Evolutionary conservation across 2,113 vertebrate genomes (phyloP).

Genomic region (Peucedramus taeniatus): DNA sequence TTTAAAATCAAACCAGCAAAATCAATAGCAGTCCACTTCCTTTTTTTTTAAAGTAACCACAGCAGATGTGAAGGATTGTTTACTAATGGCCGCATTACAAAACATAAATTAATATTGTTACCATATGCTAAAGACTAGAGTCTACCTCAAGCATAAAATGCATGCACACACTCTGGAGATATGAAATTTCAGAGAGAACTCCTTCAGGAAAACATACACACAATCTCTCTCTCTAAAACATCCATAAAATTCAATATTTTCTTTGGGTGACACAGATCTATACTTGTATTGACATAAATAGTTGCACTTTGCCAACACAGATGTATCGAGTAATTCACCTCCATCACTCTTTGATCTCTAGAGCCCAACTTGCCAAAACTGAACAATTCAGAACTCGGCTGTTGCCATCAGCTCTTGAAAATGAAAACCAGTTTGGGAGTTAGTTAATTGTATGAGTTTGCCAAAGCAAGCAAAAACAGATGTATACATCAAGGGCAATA

Average conservation of each 20-base stretch:
- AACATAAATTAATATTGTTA: conserved; percentile 58
- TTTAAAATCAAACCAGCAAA: conserved; percentile 45
- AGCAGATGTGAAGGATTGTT: conserved; percentile 2
- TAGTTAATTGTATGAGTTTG: not conserved
- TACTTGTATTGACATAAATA: conserved; percentile 61
- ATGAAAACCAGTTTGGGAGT: conserved; percentile 37
- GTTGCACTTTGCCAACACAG: conserved; percentile 63
- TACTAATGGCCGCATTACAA: conserved; percentile 26
- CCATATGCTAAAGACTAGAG: conserved; percentile 24
- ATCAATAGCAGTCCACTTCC: not conserved
- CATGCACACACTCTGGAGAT: not conserved
- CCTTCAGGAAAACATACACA: conserved; percentile 25
- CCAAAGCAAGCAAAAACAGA: conserved; percentile 38
- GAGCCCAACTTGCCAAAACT: conserved; percentile 55
- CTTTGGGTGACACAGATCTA: conserved; percentile 64
- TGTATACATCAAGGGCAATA: conserved; percentile 1
- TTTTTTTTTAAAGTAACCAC: conserved; percentile 29
- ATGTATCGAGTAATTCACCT: conserved; percentile 63
- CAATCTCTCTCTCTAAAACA: conserved; percentile 48
- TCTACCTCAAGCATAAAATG: conserved; percentile 44
- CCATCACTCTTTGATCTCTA: conserved; percentile 53
- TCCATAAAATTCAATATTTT: conserved; percentile 67
- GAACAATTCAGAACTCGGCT: conserved; percentile 24
- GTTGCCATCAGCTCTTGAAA: conserved; percentile 48
- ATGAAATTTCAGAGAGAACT: not conserved